Evolutionary conservation across 2,888 invertebrate genomes (phyloP).

Genomic region (Venusia cambrica): DNA sequence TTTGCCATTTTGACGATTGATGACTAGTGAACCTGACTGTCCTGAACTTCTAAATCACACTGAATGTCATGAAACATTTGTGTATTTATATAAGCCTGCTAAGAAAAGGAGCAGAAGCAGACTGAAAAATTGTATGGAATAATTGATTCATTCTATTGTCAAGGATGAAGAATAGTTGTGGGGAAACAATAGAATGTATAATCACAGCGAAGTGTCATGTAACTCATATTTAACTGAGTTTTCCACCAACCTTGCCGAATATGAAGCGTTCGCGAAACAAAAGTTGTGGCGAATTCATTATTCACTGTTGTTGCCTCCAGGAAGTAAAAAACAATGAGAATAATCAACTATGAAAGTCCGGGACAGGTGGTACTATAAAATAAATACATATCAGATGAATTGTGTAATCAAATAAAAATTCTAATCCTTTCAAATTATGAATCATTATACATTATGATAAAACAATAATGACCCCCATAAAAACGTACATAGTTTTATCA

Average conservation of each 20-base stretch:
- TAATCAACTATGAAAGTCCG: slow-evolving; percentile 3
- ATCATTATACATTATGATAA: no score
- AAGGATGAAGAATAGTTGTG: slow-evolving; percentile 58
- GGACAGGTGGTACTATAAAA: not conserved
- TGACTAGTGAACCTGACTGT: slow-evolving; percentile 33
- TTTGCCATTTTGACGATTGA: slow-evolving; percentile 40
- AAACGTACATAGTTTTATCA: no score
- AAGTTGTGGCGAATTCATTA: slow-evolving; percentile 28
- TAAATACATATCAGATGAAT: not conserved
- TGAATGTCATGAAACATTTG: slow-evolving; percentile 41
- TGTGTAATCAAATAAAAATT: no score
- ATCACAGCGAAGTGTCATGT: slow-evolving; percentile 38
- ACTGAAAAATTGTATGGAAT: slow-evolving; percentile 49
- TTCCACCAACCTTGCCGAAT: slow-evolving; percentile 34
- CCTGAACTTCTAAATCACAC: slow-evolving; percentile 41
- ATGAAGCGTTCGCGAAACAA: slow-evolving; percentile 22
- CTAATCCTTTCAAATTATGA: no score
- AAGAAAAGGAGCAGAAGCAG: slow-evolving; percentile 47
- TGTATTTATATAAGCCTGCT: slow-evolving; percentile 58
- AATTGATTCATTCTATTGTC: slow-evolving; percentile 53
- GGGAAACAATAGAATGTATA: slow-evolving; percentile 71
- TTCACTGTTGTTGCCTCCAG: slow-evolving; percentile 20
- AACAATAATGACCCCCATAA: no score
- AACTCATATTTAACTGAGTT: slow-evolving; percentile 25
- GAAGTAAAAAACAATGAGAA: slow-evolving; percentile 10